These are phyloP conservation scores for Aegithalos caudatus DNA, from an alignment of 2,113 vertebrate species.

Conservation along the genomic window DNA sequence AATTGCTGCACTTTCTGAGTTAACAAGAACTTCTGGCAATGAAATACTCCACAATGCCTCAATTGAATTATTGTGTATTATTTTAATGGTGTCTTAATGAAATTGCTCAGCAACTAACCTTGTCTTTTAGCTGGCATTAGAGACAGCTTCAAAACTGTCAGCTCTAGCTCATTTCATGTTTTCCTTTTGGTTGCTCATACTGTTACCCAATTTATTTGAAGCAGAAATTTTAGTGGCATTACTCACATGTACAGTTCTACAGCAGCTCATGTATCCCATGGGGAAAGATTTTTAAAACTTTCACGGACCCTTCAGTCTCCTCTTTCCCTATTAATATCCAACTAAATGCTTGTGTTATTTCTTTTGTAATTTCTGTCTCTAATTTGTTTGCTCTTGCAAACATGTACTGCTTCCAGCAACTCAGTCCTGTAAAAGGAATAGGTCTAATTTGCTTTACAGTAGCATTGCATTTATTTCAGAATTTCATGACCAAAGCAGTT, in stretches of 20 bases:
- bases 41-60: background rate
- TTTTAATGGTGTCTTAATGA: constrained; percentile 45
- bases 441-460: background rate
- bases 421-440: background rate
- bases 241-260: background rate
- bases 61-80: constrained; percentile 37
- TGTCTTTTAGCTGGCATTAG: background rate
- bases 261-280: background rate
- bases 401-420: background rate
- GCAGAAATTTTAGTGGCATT: background rate
- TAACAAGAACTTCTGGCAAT: constrained; percentile 24
- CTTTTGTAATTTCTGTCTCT: background rate
- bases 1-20: constrained; percentile 14
- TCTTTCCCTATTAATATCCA: background rate
- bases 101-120: constrained; percentile 44
- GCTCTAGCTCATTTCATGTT: background rate
- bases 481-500: background rate
- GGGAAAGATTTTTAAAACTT: background rate
- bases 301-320: background rate
- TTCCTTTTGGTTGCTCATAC: background rate
- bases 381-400: background rate
- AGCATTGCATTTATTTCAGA: background rate
- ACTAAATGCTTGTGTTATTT: background rate
- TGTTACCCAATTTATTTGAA: background rate
- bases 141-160: constrained; percentile 4